Percentiles rank a stretch among this genome's conserved stretches.
Conservation (phyloP, 2,888 invertebrate species). For the Gandaritis pyraliata region DNA sequence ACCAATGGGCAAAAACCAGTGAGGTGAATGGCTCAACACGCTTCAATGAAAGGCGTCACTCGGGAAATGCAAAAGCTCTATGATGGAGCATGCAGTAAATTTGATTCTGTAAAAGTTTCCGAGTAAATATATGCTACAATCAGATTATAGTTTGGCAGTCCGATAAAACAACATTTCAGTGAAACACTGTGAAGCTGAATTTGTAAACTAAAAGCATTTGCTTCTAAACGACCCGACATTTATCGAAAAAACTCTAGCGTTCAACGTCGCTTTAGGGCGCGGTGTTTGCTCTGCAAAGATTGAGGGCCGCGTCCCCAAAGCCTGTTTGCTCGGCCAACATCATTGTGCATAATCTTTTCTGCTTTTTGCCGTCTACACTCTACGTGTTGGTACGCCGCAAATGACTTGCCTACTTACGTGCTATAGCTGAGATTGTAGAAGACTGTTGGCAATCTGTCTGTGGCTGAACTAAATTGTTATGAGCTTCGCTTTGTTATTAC, state of each 20-base stretch:
- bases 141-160: constrained; percentile 10
- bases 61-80: not conserved
- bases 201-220: constrained; percentile 20
- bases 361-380: constrained; percentile 47
- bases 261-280: constrained; percentile 29
- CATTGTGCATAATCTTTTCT: constrained; percentile 71
- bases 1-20: too few species aligned
- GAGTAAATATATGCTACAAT: not conserved
- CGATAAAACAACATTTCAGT: constrained; percentile 16
- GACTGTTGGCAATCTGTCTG: constrained; percentile 9
- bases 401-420: constrained; percentile 54
- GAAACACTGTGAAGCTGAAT: constrained; percentile 13
- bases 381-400: constrained; percentile 49
- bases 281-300: constrained; percentile 67
- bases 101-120: not conserved
- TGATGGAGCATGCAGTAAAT: not conserved
- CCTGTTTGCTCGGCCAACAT: constrained; percentile 69
- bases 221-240: constrained; percentile 23
- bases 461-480: constrained; percentile 17
- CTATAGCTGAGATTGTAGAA: constrained; percentile 25
- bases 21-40: too few species aligned
- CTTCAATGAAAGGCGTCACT: too few species aligned
- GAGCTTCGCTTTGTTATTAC: constrained; percentile 7
- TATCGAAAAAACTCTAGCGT: constrained; percentile 25
- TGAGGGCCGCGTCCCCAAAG: constrained; percentile 54